Base-by-base conservation (phyloP, 2,888 invertebrate species). In the Drosophila phalerata region DNA sequence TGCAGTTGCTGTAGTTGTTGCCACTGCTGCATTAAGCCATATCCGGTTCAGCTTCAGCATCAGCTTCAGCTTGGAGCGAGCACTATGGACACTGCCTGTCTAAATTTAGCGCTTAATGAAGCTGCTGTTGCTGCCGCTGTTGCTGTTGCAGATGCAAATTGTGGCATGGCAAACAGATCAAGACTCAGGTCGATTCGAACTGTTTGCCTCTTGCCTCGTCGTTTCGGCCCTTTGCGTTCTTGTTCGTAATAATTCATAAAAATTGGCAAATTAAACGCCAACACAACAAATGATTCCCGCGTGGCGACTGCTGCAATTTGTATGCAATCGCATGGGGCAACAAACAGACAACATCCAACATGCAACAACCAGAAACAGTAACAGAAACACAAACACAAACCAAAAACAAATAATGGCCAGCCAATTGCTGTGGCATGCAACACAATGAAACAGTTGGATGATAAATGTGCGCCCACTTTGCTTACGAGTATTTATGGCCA, bases 221-320 rank as follows among this genome's bases (percentile, higher is more conserved):
- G 38, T 52, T 28, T 55, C 32, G 66, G 57, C 67, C 66, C 52
- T 61, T 55, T 48, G 55, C 32, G 38, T 56, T 47, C 19, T 69
- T 65, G 64, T 49, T 65, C 49, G 74, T 63, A 71, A 83, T 89
- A 86, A 89, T 80, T 86, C 85, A 89, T 87, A 82, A 86, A 87
- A 87, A 86, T 86, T 89, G 85, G 85, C 85, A 89, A 86, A 86
- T 86, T 86, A 89, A 86, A 87, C 89, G 85, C 85, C 85, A 86
- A 86, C 85, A 85, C 85, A 87, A 78, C 76, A 84, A 88, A 86
- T 88, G 71, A 76, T 78, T 63, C 76, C 79, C 76, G 76, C 83
- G 68, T 75, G 75, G 77, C 85, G 62, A 79, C 57, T 85, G 80
- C 55, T 75, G 81, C 83, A 83, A 83, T 85, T 85, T 72, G 77